phyloP scores from a whole-genome alignment of 2,888 invertebrate genomes.

The Tinea trinotella region DNA sequence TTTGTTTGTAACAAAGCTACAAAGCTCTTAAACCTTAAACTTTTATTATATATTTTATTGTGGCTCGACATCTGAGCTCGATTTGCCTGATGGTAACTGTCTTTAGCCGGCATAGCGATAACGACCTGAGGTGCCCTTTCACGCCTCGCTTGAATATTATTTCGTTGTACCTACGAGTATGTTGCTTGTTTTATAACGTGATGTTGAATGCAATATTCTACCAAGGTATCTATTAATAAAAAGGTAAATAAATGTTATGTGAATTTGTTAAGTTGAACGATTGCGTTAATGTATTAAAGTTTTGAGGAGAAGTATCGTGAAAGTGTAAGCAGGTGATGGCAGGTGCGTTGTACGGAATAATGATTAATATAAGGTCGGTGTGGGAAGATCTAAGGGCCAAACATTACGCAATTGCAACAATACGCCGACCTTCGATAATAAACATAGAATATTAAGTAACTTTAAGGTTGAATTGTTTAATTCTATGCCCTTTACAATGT shows the following conservation, averaged over 20 bases:
- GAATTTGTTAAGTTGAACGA: background rate
- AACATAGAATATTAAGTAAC: constrained; percentile 3
- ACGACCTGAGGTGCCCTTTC: too few relatives aligned
- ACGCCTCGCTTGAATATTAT: too few relatives aligned
- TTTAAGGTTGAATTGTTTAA: background rate
- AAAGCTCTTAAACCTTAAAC: background rate
- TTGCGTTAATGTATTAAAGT: background rate
- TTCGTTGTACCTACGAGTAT: too few relatives aligned
- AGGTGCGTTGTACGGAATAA: background rate
- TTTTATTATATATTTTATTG: too few relatives aligned
- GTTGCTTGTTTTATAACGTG: too few relatives aligned
- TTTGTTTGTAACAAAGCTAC: background rate
- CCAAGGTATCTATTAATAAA: too few relatives aligned
- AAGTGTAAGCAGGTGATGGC: background rate
- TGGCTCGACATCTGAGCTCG: too few relatives aligned
- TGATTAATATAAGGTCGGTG: constrained; percentile 9
- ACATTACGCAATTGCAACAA: background rate
- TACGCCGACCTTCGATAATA: background rate
- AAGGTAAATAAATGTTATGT: background rate
- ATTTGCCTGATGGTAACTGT: too few relatives aligned
- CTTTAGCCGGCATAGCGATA: too few relatives aligned
- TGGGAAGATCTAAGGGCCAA: constrained; percentile 3
- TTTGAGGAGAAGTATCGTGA: background rate
- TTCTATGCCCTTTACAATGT: too few relatives aligned
- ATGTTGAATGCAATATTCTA: too few relatives aligned